phyloP scores from a whole-genome alignment of 2,888 invertebrate species.

The Pyrrhosoma nymphula region DNA sequence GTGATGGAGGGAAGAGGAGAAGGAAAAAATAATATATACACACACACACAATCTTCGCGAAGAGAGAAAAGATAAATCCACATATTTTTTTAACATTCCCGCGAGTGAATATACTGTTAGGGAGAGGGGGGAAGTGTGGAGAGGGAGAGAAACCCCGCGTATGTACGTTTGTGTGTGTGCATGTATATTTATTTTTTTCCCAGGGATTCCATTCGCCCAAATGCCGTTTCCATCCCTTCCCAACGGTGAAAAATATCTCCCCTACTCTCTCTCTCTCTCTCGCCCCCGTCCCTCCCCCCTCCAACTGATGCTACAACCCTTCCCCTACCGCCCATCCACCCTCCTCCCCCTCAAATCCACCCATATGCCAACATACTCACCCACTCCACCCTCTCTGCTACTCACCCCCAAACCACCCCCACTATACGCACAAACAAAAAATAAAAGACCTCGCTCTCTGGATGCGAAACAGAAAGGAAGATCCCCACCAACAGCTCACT shows the following conservation, averaged over 20 bases:
- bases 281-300: background rate
- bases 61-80: background rate
- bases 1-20: background rate
- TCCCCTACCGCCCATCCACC: too few species aligned
- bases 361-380: too few species aligned
- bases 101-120: background rate
- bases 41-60: background rate
- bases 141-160: too few species aligned
- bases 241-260: too few species aligned
- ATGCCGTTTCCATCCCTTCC: background rate
- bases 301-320: background rate
- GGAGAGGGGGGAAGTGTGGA: background rate
- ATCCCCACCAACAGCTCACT: background rate
- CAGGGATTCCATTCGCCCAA: conserved; percentile 54
- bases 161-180: too few species aligned
- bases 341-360: too few species aligned
- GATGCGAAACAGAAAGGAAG: conserved; percentile 31
- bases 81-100: background rate
- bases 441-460: background rate
- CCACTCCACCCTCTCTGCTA: background rate
- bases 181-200: background rate
- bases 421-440: background rate
- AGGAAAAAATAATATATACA: background rate
- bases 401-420: background rate
- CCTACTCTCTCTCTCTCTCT: background rate